Evolutionary conservation across 1,140 invertebrate genomes (phyloP).

Genomic region (Augochlora pura): DNA sequence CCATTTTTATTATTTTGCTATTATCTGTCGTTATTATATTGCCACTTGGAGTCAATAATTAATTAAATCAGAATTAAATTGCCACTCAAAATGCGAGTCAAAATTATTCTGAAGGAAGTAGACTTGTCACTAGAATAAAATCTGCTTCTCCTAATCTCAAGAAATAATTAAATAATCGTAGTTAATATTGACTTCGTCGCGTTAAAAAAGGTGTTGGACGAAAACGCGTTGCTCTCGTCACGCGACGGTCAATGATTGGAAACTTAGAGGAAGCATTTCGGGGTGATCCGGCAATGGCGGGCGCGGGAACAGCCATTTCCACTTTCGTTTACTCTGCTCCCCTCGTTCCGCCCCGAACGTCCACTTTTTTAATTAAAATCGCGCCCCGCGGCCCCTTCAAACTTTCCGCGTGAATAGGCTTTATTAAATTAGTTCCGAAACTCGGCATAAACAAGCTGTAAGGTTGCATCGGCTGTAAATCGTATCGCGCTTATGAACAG

Average conservation of each 20-base stretch:
- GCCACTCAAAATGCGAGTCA: too few relatives aligned
- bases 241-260: not conserved
- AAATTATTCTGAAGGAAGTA: too few relatives aligned
- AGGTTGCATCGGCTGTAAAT: conserved; percentile 28
- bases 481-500: not conserved
- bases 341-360: not conserved
- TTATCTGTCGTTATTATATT: too few relatives aligned
- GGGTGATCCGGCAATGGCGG: not conserved
- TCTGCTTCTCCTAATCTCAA: too few relatives aligned
- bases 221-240: too few relatives aligned
- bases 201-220: too few relatives aligned
- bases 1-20: too few relatives aligned
- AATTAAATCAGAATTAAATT: too few relatives aligned
- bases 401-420: conserved; percentile 38
- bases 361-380: conserved; percentile 62
- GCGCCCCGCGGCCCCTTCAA: not conserved
- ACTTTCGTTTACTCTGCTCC: not conserved
- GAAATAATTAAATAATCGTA: too few relatives aligned
- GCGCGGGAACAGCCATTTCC: conserved; percentile 8
- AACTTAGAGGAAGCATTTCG: not conserved
- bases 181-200: too few relatives aligned
- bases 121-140: too few relatives aligned
- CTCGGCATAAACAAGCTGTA: conserved; percentile 31
- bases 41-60: too few relatives aligned
- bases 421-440: conserved; percentile 45